Evolutionary conservation across 2,797 vertebrate genomes (phyloP), one percentile per base, ranked within the genome.

Genomic region (Neosilurus mollespiculum): DNA sequence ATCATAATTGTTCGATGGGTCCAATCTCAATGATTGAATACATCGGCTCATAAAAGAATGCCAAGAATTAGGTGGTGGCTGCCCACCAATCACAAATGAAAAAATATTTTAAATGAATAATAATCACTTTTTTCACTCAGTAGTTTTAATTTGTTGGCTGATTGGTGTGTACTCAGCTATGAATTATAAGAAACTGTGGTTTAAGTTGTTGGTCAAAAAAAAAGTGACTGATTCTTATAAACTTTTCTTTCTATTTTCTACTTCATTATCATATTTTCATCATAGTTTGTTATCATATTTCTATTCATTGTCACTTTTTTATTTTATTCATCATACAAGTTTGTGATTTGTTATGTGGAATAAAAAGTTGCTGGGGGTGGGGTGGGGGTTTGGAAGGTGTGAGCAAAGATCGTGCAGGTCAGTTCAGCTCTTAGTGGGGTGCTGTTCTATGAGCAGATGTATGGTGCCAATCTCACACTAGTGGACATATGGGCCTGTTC

Each of bases 401-500:
- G 81, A 81, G 76, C 18, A 22, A 72, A 78, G 80, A 73, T 53
- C n/a, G 76, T 79, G 75, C 80, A 83, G 86, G 89, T 87, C 85
- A 62, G 79, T 82, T 82, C 66, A 76, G 83, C 83, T 86, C 79
- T 78, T 82, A 54, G 85, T 79, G 62, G 88, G 88, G 83, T 82
- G 80, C 67, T 81, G 83, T 86, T 83, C 66, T 87, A 87, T 81
- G 86, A 88, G 83, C 90, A 88, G 89, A 88, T 89, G 88, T 77
- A 88, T 83, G 85, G 84, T 86, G 88, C 87, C 81, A 85, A 87
- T 78, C 86, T 83, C 30, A 14, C 71, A 20, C 88, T 86, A 84
- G 87, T 73, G 84, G 86, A 90, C 90, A 91, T 91, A 91, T 91
- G 91, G 90, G 83, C 85, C 85, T 88, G 88, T 89, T 87, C 87